Evolutionary conservation across 2,113 vertebrate species (phyloP), one percentile per base, ranked within the genome.

Genomic region (Calyptommatus sinebrachiatus): DNA sequence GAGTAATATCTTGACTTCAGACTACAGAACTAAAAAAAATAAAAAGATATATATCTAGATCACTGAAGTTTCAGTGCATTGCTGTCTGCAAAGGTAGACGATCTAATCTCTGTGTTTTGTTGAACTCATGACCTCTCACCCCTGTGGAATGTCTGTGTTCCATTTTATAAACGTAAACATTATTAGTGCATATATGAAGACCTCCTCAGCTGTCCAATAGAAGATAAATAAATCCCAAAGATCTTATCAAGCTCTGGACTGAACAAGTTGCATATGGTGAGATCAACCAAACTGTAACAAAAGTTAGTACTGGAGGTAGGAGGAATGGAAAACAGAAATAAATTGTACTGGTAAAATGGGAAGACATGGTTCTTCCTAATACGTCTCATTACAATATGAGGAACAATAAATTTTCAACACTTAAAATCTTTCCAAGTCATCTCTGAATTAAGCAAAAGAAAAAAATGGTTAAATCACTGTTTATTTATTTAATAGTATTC

Each of bases 91-190:
- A 85, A 90, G 74, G 84, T 90, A 92, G 90, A 93, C 92, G 89
- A 94, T 93, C 86, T 93, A 94, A 94, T 95, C 90, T 94, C 88
- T 79, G 7, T 86, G 87, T 94, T 95, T 93, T 91, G 83, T 90
- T 94, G 92, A 93, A 93, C 93, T 85, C 67, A 6, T 88, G 88
- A 89, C 91, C 89, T 90, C 91, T 92, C 91, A 92, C 87, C 87
- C 93, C 84, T 91, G 91, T 83, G 90, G 86, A 92, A 89, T 88
- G 89, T 91, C 92, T 95, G 90, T 83, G 70, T 94, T 93, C 84
- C 91, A 95, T 93, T 95, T 92, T 85, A 90, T 91, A 93, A 94
- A 93, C 93, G 86, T 94, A 94, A 95, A 94, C 90, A 93, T 93
- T 95, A 94, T 95, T 92, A 94, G 88, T 86, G 87, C 78, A 88